Base-by-base conservation (phyloP, 2,888 invertebrate genomes). In the Horisme vitalbata region DNA sequence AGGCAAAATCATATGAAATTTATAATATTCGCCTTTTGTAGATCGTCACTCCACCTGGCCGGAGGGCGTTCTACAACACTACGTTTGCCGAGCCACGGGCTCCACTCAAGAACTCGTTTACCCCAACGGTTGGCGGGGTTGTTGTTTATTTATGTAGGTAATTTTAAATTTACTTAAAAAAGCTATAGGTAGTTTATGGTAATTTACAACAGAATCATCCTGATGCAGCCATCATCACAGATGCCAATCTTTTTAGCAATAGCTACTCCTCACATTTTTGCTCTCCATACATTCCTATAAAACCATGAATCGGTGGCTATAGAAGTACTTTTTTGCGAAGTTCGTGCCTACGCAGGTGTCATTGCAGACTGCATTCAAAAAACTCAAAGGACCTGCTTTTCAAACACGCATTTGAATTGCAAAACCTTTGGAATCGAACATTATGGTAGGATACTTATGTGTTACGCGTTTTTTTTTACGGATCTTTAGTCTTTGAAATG, bases 301-400 rank as follows among this genome's bases (percentile, higher is more conserved):
- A 80, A 71, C 66, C 63, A 73, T 72, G 76, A 77, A 77, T 79
- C 72, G 65, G 68, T 72, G 64, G 65, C 59, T 67, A 59, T 63
- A 65, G 70, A 65, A 63, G 63, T 55, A 41, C 45, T 63, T 82
- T 84, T 85, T 83, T 79, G 75, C 60, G 55, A 66, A 71, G 83
- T 76, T 72, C 83, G 84, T 84, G 84, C 83, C 77, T 46, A 66
- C 57, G 86, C 86, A 86, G 86, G 86, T 86, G 85, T 66, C 64
- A 57, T 18, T 56, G 56, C 64, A 59, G 56, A 61, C 60, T 58
- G 62, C 58, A 56, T 52, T 60, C 61, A 68, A 71, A 72, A 69
- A 62, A 57, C 45, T 10, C 31, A 44, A 64, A 67, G 59, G 67
- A 74, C 74, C 72, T 74, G 75, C 61, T 57, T 38, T 43, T 69